phyloP scores from a whole-genome alignment of 2,113 vertebrate genomes.

The Catharus bicknelli region DNA sequence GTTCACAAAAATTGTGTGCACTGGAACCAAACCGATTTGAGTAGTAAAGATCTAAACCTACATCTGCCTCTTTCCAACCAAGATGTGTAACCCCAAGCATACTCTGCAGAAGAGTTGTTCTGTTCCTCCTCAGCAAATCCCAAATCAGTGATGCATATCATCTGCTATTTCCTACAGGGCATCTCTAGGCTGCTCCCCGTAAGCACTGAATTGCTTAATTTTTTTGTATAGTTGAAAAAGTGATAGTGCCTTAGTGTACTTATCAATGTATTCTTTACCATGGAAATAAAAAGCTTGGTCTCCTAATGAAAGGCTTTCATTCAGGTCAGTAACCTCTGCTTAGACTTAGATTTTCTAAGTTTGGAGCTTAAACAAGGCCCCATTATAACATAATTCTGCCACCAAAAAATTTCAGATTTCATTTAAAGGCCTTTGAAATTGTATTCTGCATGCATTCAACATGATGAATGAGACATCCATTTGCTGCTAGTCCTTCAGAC shows the following conservation, averaged over 20 bases:
- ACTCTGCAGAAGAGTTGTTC: neutral
- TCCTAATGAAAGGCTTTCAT: neutral
- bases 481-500: neutral
- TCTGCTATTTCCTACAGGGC: neutral
- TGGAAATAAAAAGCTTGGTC: neutral
- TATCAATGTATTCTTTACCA: neutral
- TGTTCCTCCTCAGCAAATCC: neutral
- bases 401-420: neutral
- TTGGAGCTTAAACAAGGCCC: neutral
- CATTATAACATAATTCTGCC: neutral
- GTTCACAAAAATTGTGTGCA: neutral
- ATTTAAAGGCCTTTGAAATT: neutral
- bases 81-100: neutral
- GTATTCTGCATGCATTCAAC: neutral
- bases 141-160: too few species aligned
- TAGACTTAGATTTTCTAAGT: neutral
- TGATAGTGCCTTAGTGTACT: neutral
- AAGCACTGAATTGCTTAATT: neutral
- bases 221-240: neutral
- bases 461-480: rapidly evolving
- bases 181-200: neutral
- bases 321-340: neutral
- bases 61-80: neutral
- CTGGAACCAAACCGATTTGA: neutral
- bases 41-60: neutral